Conservation (phyloP, 1,140 invertebrate species). For the Lordiphosa mommai region DNA sequence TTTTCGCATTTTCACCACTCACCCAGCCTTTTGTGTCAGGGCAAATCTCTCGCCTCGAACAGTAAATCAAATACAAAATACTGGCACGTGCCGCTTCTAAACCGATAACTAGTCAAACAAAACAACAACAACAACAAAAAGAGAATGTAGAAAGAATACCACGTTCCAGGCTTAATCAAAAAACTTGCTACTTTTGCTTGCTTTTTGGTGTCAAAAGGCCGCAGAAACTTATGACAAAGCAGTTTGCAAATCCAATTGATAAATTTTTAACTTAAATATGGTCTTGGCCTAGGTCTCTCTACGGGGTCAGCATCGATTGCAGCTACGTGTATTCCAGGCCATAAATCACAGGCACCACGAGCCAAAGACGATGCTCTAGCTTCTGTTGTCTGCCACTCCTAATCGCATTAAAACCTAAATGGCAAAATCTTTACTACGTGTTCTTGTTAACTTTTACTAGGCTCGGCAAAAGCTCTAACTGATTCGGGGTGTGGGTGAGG, state of each 20-base stretch:
- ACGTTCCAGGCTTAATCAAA: constrained; percentile 27
- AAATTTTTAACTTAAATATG: constrained; percentile 69
- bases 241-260: constrained; percentile 70
- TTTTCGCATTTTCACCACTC: neutral
- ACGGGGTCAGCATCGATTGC: constrained; percentile 45
- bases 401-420: constrained; percentile 72
- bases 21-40: constrained; percentile 1
- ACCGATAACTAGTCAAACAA: constrained; percentile 26
- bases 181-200: constrained; percentile 26
- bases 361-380: too few relatives aligned
- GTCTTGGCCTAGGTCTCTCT: constrained; percentile 2
- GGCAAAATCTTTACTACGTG: constrained; percentile 69
- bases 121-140: neutral
- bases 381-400: constrained; percentile 50
- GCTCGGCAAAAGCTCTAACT: constrained; percentile 8
- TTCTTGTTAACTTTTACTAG: constrained; percentile 64
- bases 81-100: constrained; percentile 47
- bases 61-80: constrained; percentile 74
- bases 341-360: constrained; percentile 54
- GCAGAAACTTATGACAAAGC: constrained; percentile 64
- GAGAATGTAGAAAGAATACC: neutral
- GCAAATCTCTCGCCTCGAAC: constrained; percentile 42
- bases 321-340: constrained; percentile 41
- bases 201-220: constrained; percentile 35
- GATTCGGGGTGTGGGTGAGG: neutral